A percentile compares a stretch with the other conserved stretches of the same genome.
These are phyloP conservation scores for Musca domestica DNA, from an alignment of 1,140 invertebrate genomes.

Conservation along the genomic window DNA sequence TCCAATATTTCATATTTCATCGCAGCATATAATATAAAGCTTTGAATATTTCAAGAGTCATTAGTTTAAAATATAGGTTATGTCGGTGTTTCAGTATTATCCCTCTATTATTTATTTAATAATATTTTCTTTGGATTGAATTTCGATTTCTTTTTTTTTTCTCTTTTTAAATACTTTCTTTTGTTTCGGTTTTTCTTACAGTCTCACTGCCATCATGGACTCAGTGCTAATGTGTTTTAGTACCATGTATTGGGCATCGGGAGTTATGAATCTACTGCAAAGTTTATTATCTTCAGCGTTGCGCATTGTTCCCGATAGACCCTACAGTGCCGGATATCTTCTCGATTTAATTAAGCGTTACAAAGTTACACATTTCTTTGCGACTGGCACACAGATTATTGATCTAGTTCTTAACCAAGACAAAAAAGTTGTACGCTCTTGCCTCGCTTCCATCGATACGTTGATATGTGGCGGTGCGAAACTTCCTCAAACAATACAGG, in stretches of 20 bases:
- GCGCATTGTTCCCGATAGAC: constrained; percentile 40
- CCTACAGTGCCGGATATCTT: constrained; percentile 39
- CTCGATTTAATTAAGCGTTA: constrained; percentile 35
- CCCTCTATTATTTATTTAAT: too few relatives aligned
- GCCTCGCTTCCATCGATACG: constrained; percentile 30
- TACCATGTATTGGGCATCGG: constrained; percentile 48
- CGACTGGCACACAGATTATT: constrained; percentile 41
- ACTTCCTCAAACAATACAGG: constrained; percentile 33
- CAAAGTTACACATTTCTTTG: constrained; percentile 37
- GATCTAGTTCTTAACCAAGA: neutral
- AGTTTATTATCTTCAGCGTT: constrained; percentile 36
- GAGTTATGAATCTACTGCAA: constrained; percentile 37
- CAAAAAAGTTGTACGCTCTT: constrained; percentile 23
- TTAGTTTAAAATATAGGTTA: too few relatives aligned
- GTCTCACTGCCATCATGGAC: constrained; percentile 53
- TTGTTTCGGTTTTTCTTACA: too few relatives aligned
- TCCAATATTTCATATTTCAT: too few relatives aligned
- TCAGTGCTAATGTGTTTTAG: constrained; percentile 41
- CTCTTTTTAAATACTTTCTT: too few relatives aligned
- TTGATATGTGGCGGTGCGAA: constrained; percentile 43
- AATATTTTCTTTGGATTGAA: too few relatives aligned
- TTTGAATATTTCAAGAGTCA: too few relatives aligned
- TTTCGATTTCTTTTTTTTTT: too few relatives aligned
- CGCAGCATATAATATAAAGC: too few relatives aligned
- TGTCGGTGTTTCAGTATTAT: too few relatives aligned